Percentiles rank a stretch among this genome's conserved stretches.
These are phyloP conservation scores for Drosophila macrothrix DNA, from an alignment of 2,888 invertebrate genomes.

Conservation along the genomic window DNA sequence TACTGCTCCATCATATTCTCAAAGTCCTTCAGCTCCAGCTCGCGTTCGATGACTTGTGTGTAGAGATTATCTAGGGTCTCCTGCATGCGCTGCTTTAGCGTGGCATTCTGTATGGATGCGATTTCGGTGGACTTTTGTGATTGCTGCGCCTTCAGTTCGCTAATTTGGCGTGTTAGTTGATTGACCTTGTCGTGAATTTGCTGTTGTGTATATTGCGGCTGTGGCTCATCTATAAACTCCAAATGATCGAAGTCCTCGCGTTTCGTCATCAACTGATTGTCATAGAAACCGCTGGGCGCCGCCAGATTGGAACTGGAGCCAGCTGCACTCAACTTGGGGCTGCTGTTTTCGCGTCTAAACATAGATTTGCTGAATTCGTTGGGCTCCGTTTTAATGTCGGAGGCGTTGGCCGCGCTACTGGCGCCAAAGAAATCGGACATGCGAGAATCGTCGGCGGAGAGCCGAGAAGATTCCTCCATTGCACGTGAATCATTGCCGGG, in stretches of 20 bases:
- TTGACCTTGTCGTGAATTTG: conserved; percentile 89
- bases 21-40: conserved; percentile 87
- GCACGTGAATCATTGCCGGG: conserved; percentile 82
- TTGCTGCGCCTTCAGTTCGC: conserved; percentile 90
- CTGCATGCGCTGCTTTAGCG: conserved; percentile 92
- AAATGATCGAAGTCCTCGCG: conserved; percentile 82
- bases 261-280: conserved; percentile 68
- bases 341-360: conserved; percentile 79
- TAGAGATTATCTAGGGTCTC: conserved; percentile 92
- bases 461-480: conserved; percentile 91
- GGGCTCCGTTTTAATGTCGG: conserved; percentile 71
- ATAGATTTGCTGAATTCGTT: conserved; percentile 84
- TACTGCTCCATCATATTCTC: conserved; percentile 80
- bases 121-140: conserved; percentile 93
- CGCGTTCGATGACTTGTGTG: conserved; percentile 92
- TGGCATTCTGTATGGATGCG: conserved; percentile 93
- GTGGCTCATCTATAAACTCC: conserved; percentile 76
- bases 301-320: conserved; percentile 83
- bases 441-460: conserved; percentile 91
- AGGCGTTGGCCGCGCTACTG: conserved; percentile 55
- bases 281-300: conserved; percentile 80
- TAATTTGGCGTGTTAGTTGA: conserved; percentile 90
- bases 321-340: conserved; percentile 73
- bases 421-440: conserved; percentile 89
- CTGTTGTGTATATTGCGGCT: conserved; percentile 85